Conservation (phyloP, 2,888 invertebrate genomes). For the Thecocarcelia acutangulata region DNA sequence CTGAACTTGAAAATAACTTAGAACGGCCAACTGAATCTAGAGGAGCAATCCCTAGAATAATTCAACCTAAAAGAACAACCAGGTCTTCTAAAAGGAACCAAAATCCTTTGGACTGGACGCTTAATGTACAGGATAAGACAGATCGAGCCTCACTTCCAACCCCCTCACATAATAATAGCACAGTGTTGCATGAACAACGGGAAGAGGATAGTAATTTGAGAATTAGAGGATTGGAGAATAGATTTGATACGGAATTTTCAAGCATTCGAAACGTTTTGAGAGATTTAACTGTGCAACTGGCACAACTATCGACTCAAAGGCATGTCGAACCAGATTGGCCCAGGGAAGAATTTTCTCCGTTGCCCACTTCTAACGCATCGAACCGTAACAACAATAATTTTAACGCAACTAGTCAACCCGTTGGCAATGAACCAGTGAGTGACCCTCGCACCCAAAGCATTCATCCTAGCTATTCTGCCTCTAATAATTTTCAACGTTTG, state of each 20-base stretch:
- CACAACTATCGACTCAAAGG: background rate
- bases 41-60: constrained; percentile 8
- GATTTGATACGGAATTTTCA: constrained; percentile 15
- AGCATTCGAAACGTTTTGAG: constrained; percentile 27
- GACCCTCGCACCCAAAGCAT: constrained; percentile 11
- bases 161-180: too few species aligned
- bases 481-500: too few species aligned
- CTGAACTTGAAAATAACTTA: background rate
- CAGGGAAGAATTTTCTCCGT: constrained; percentile 4
- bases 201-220: too few species aligned
- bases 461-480: constrained; percentile 11
- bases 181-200: too few species aligned
- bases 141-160: background rate
- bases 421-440: background rate
- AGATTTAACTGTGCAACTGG: constrained; percentile 33
- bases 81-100: constrained; percentile 16
- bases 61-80: constrained; percentile 15
- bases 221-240: background rate
- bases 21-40: background rate
- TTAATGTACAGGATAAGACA: constrained; percentile 4
- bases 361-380: background rate
- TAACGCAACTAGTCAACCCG: too few species aligned
- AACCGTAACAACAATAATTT: background rate
- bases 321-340: too few species aligned
- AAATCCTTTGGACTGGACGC: constrained; percentile 16